phyloP scores from a whole-genome alignment of 2,113 vertebrate genomes.

The Narcine bancroftii region DNA sequence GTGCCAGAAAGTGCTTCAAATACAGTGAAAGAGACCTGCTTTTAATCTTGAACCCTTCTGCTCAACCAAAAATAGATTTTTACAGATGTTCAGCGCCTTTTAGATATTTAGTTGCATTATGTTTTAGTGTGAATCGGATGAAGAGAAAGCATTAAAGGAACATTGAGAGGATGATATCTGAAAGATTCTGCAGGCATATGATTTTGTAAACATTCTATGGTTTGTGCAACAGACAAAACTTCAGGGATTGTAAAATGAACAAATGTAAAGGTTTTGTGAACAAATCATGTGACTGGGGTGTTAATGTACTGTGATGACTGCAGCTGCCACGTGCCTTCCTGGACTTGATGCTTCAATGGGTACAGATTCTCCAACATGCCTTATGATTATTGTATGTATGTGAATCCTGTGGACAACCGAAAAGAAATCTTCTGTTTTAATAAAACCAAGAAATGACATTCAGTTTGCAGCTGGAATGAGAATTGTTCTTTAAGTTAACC shows the following conservation, averaged over 20 bases:
- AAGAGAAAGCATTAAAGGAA: background rate
- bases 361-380: background rate
- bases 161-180: background rate
- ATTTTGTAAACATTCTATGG: background rate
- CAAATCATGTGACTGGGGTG: background rate
- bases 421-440: conserved; percentile 6
- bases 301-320: background rate
- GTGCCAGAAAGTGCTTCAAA: background rate
- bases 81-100: background rate
- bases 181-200: background rate
- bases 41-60: background rate
- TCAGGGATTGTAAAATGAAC: conserved; percentile 19
- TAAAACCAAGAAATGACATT: background rate
- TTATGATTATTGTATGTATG: background rate
- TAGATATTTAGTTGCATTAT: background rate
- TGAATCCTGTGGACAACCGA: background rate
- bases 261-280: background rate
- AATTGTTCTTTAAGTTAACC: background rate
- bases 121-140: background rate
- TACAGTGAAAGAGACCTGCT: background rate
- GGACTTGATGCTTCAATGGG: background rate
- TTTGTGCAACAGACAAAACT: background rate
- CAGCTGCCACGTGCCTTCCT: background rate
- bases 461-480: background rate
- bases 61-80: background rate